These are phyloP conservation scores for Catalaphyllia jardinei DNA, from an alignment of 64 coral and sea anemone genomes.

Conservation along the genomic window DNA sequence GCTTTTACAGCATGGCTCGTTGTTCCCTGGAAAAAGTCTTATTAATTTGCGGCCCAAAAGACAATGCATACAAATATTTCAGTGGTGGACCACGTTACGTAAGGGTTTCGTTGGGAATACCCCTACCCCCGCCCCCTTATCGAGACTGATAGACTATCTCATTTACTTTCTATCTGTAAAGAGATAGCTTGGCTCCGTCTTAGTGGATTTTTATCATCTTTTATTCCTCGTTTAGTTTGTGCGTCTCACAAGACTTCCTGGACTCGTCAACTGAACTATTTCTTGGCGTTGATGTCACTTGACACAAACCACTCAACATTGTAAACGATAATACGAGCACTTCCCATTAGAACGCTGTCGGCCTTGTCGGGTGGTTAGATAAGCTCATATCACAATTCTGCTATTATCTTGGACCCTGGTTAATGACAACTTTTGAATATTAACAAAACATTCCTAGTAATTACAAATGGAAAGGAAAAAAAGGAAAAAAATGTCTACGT, in stretches of 20 bases:
- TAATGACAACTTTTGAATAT: background rate
- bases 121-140: too few relatives aligned
- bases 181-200: too few relatives aligned
- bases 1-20: background rate
- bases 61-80: background rate
- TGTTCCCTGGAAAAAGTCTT: background rate
- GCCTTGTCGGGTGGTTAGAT: constrained; percentile 26
- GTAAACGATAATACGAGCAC: constrained; percentile 13
- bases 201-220: background rate
- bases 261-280: background rate
- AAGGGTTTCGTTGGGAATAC: too few relatives aligned
- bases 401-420: background rate
- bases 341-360: background rate
- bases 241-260: background rate
- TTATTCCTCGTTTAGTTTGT: background rate
- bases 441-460: background rate
- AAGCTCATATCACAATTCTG: constrained; percentile 2
- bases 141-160: too few relatives aligned
- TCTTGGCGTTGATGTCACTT: background rate
- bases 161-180: too few relatives aligned
- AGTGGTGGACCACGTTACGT: too few relatives aligned
- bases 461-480: background rate
- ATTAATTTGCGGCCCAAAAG: background rate
- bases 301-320: background rate
- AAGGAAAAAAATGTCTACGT: background rate